Evolutionary conservation across 2,113 vertebrate species (phyloP).

Genomic region (Gasterosteus aculeatus): DNA sequence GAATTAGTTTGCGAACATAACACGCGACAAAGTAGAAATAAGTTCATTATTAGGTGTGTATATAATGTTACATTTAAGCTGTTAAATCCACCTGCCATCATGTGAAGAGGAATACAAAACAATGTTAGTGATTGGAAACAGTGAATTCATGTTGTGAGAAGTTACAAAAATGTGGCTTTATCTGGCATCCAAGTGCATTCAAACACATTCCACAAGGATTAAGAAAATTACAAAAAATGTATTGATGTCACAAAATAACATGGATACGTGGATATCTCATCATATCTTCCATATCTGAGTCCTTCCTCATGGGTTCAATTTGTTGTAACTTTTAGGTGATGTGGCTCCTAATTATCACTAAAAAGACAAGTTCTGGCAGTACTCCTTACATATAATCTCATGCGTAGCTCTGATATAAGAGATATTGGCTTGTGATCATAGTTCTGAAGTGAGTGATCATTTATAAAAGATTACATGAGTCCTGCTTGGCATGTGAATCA

Average conservation of each 20-base stretch:
- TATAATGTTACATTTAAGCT: neutral
- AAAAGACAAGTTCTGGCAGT: conserved; percentile 20
- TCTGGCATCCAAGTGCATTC: neutral
- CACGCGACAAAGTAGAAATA: neutral
- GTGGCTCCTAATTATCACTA: conserved; percentile 38
- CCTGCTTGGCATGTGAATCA: conserved; percentile 38
- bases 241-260: neutral
- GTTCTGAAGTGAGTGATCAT: conserved; percentile 20
- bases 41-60: neutral
- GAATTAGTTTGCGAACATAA: neutral
- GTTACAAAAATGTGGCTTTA: neutral
- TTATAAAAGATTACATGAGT: conserved; percentile 13
- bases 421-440: neutral
- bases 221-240: neutral
- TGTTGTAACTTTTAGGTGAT: conserved; percentile 6
- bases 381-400: conserved; percentile 2
- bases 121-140: neutral
- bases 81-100: neutral
- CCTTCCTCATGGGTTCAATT: conserved; percentile 12
- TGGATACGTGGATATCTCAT: conserved; percentile 1
- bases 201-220: neutral
- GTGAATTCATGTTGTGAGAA: neutral
- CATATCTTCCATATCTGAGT: conserved; percentile 8
- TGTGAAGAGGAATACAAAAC: neutral
- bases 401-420: conserved; percentile 26